Evolutionary conservation across 2,797 vertebrate genomes (phyloP).

Genomic region (Myotis findleyi): DNA sequence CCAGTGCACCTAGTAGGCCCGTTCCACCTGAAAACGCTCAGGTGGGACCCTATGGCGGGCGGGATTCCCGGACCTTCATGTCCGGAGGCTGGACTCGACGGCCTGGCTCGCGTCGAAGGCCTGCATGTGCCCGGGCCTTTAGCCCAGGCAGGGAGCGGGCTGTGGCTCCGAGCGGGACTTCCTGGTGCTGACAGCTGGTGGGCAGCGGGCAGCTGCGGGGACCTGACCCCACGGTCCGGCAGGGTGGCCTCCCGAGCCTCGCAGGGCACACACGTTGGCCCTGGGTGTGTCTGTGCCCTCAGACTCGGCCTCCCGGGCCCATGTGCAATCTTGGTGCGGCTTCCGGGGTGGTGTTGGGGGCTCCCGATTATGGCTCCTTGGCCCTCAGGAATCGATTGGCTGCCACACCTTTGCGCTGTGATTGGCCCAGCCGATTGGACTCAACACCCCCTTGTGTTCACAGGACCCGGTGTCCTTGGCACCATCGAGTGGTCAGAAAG

Average conservation of each 20-base stretch:
- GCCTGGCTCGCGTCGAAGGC: background rate
- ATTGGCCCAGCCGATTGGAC: background rate
- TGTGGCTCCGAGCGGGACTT: background rate
- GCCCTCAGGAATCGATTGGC: background rate
- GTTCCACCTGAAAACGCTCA: background rate
- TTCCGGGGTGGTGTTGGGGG: background rate
- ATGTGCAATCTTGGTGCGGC: rapidly evolving
- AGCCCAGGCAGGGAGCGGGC: background rate
- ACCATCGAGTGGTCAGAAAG: background rate
- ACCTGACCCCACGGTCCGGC: background rate
- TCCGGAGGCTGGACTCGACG: background rate
- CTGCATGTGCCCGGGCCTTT: background rate
- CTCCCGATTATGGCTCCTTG: background rate
- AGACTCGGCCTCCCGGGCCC: background rate
- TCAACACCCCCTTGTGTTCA: background rate
- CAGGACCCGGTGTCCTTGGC: background rate
- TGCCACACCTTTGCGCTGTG: background rate
- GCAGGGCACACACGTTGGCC: rapidly evolving
- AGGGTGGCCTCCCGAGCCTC: rapidly evolving
- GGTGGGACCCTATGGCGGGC: rapidly evolving
- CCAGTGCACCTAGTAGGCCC: background rate
- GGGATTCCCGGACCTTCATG: background rate
- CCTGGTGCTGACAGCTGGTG: background rate
- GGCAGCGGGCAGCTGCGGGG: rapidly evolving
- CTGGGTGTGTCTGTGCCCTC: background rate